Percentiles rank a stretch among this genome's conserved stretches.
Evolutionary conservation across 2,797 vertebrate species (phyloP).

Genomic region (Poliocrania exsul): DNA sequence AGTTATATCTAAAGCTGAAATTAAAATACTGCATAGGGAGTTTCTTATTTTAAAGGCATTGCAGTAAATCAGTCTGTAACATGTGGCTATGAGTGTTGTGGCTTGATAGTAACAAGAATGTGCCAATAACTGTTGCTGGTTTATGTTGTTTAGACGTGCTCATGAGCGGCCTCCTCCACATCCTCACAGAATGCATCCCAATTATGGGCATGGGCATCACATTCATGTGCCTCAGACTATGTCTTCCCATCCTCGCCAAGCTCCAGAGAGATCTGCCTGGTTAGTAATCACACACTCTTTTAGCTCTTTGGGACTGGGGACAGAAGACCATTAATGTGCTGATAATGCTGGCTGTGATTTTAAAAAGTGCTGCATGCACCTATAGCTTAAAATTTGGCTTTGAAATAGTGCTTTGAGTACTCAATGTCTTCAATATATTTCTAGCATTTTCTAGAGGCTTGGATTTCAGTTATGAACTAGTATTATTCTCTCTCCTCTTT

Average conservation of each 20-base stretch:
- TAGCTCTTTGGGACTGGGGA: neutral
- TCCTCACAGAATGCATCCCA: slow-evolving; percentile 99
- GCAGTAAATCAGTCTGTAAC: neutral
- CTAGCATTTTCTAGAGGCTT: neutral
- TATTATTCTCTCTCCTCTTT: neutral
- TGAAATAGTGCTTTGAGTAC: neutral
- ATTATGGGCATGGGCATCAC: slow-evolving; percentile 98
- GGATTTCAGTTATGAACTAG: neutral
- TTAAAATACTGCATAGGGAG: neutral
- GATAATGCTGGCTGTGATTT: neutral
- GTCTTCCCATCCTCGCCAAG: slow-evolving; percentile 97
- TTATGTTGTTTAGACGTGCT: slow-evolving; percentile 85
- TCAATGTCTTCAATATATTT: neutral
- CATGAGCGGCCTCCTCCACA: slow-evolving; percentile 97
- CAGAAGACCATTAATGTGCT: neutral
- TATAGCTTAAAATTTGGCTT: neutral
- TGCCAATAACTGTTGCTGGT: slow-evolving; percentile 16
- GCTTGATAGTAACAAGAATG: neutral
- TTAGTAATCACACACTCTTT: slow-evolving; percentile 71
- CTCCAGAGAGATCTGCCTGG: slow-evolving; percentile 95
- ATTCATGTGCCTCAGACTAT: slow-evolving; percentile 99
- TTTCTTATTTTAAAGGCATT: neutral
- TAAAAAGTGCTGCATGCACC: neutral
- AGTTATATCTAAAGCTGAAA: neutral
- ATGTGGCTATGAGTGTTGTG: neutral